Evolutionary conservation across 1,140 invertebrate species (phyloP), one percentile per base, ranked within the genome.

Genomic region (Zaprionus capensis): DNA sequence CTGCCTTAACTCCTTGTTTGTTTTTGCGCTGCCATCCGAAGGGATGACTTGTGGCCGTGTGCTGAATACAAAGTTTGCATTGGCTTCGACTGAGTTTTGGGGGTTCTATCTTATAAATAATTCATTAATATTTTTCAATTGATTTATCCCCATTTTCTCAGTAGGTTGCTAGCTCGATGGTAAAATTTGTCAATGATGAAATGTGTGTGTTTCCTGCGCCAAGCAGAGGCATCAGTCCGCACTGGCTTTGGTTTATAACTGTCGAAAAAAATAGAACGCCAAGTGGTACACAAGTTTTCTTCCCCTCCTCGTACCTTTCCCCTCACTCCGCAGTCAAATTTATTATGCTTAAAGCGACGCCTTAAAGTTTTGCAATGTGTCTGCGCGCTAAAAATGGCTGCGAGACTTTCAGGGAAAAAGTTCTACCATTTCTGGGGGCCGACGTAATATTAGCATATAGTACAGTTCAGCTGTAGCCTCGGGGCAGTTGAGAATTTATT

Each of bases 91-190:
- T 9, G 20, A 11, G 20, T 24, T 4, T 51, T 51, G 11, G 55
- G 51, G 70, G 24, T 69, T 74, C 69, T 67, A 72, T 78, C 82
- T 84, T 71, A 84, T 84, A 84, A 84, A 84, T 84, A 84, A 84
- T 84, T 84, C 82, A 84, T 84, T 84, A 84, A 84, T 81, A 84
- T 75, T 81, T 83, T 85, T 85, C 82, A 84, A 84, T 81, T 84
- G 82, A 84, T 84, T 84, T 84, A 84, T 84, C 62, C 82, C 51
- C 67, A 70, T 69, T 78, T 80, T 62, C 57, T 36, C 69, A 49
- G 57, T 62, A 51, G 67, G 57, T 46, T 49, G 49, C 38, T 26
- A 63, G 20, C 12, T 9, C 20, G 14, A 14, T 41, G 22, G 20
- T 14, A 28, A 22, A 83, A 76, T 83, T 83, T 83, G 81, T 69